phyloP scores from a whole-genome alignment of 2,888 invertebrate genomes.

The Polyommatus iphigenia region DNA sequence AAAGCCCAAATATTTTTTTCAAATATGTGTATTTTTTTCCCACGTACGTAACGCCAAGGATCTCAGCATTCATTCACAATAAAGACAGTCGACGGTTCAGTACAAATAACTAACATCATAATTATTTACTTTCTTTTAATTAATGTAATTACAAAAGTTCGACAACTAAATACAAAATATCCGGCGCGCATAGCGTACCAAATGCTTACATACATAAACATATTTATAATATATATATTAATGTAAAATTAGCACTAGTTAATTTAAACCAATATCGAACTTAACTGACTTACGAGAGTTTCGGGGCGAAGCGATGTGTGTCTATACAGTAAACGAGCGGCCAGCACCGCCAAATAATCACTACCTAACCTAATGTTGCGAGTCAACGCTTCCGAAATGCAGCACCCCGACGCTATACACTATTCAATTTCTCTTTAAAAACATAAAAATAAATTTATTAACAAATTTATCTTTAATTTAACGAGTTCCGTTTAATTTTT shows the following conservation, averaged over 20 bases:
- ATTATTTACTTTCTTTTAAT: conserved; percentile 55
- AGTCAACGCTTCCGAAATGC: conserved; percentile 38
- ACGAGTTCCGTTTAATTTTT: conserved; percentile 50
- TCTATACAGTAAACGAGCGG: conserved; percentile 27
- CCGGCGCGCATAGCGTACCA: conserved; percentile 71
- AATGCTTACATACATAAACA: conserved; percentile 72
- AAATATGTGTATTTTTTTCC: conserved; percentile 68
- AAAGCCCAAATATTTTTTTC: conserved; percentile 58
- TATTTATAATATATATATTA: conserved; percentile 54
- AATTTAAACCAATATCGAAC: conserved; percentile 51
- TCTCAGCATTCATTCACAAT: conserved; percentile 74
- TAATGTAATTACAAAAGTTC: conserved; percentile 75
- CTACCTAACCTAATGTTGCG: conserved; percentile 45
- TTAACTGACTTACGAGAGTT: conserved; percentile 29
- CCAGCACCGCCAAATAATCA: conserved; percentile 35
- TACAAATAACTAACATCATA: conserved; percentile 66
- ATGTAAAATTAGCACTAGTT: conserved; percentile 73
- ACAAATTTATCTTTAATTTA: conserved; percentile 47
- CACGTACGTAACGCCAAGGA: conserved; percentile 68
- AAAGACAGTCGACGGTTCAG: conserved; percentile 71
- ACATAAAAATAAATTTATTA: conserved; percentile 54
- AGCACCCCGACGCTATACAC: conserved; percentile 48
- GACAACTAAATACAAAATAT: conserved; percentile 75
- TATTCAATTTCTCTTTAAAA: conserved; percentile 51
- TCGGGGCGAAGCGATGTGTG: conserved; percentile 30